Evolutionary conservation across 2,113 vertebrate genomes (phyloP), one percentile per base, ranked within the genome.

Genomic region (Gnathonemus echidnorhynchus): DNA sequence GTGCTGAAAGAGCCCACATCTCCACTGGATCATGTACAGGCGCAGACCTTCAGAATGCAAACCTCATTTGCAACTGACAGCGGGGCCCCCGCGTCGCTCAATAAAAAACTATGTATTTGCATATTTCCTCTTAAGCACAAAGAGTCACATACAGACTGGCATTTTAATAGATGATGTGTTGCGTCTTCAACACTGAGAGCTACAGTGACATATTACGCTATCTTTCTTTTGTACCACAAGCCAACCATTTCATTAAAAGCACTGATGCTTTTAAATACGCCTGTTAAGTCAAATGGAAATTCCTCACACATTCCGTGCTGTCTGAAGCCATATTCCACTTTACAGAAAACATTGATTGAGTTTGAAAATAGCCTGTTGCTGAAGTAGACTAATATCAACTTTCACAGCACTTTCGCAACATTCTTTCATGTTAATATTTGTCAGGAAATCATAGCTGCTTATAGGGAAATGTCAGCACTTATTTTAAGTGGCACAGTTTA

Each of bases 11-110:
- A 92, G 92, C 94, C 88, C 9, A 91, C 89, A 90, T 93, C 93
- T 91, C 92, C 80, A 91, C 86, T 88, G 84, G 91, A 89, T 42
- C 49, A 21, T 46, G 2, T 53, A 46, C n/a, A n/a, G 77, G 74
- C 15, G 7, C 48, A 53, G 27, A 48, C 21, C 62, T 58, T 70
- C 88, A 42, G 31, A 53, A 74, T 10, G 74, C 66, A 35, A 92
- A 92, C 89, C 92, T 94, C 92, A 94, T 95, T 95, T 94, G 93
- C 90, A 90, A 89, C 91, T 87, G 90, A 93, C 91, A 94, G 90
- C 91, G 92, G 89, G 90, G 91, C 91, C 90, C 92, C 91, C 91
- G 92, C 92, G 89, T 93, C 92, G 92, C 15, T 9, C 17, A 24
- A 13, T 42, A 24, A 66, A 53, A 87, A 88, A 50, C 80, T 24